Conservation (phyloP, 2,888 invertebrate species). For the Halictus ligatus region DNA sequence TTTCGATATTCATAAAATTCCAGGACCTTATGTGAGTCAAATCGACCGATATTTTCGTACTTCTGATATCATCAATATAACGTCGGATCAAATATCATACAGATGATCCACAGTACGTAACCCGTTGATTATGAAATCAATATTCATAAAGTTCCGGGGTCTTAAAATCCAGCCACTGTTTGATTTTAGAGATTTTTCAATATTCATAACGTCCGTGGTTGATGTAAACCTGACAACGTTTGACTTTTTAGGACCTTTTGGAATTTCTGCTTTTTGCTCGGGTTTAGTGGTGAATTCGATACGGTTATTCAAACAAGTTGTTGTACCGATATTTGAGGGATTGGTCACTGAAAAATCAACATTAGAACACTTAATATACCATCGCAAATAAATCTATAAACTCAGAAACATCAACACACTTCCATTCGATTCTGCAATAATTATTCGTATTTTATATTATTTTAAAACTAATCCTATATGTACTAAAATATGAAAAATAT, state of each 20-base stretch:
- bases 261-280: conserved; percentile 8
- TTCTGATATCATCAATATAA: neutral
- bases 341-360: neutral
- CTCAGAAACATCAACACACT: neutral
- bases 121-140: conserved; percentile 15
- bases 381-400: neutral
- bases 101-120: conserved; percentile 1
- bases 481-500: neutral
- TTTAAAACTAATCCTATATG: neutral
- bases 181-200: conserved; percentile 2
- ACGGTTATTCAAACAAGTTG: conserved; percentile 8
- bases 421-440: neutral
- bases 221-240: conserved; percentile 18
- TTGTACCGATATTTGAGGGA: neutral
- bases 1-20: neutral
- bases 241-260: conserved; percentile 14
- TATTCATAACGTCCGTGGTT: conserved; percentile 2
- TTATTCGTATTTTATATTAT: neutral
- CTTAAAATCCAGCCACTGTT: conserved; percentile 14
- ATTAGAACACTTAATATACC: neutral
- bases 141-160: conserved; percentile 11
- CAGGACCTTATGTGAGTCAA: neutral
- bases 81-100: neutral
- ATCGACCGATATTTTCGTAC: neutral
- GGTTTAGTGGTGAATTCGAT: neutral